Evolutionary conservation across 2,888 invertebrate genomes (phyloP), one percentile per base, ranked within the genome.

Genomic region (Parnassius mnemosyne): DNA sequence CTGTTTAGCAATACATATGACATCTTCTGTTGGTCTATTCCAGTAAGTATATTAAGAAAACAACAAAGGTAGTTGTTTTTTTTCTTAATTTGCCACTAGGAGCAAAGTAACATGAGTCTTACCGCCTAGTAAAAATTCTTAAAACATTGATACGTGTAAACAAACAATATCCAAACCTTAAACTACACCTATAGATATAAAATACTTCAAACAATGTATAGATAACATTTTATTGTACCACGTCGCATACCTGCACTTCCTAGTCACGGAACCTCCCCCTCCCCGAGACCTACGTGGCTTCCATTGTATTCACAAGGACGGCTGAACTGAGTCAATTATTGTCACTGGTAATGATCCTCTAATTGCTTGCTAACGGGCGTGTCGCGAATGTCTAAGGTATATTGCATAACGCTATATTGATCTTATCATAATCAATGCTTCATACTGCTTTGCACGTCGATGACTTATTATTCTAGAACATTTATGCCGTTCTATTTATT

Each of bases 291-390:
- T 49, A 47, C 51, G 52, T 57, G 57, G 43, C 57, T 50, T 20
- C 57, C 47, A 63, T 63, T 63, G 62, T 63, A 54, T 58, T 54
- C 57, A 44, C 57, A 49, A 42, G 47, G 61, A 52, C 61, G 57
- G 44, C 50, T 55, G 44, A 57, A 52, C 57, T 16, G 44, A 54
- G 54, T 63, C 62, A 63, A 63, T 63, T 63, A 63, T 62, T 44
- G 54, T 58, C 62, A 50, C 57, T 50, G 43, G 57, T 62, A 63
- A 63, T 63, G 58, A 63, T 53, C 58, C 49, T 42, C 58, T 59
- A 58, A 59, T 66, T 59, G 49, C 58, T 56, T 56, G 44, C 52
- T 56, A 61, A 61, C 52, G 49, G 12, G 49, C 49, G 16, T 49
- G 49, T 49, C 49, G 7, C 49, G 49, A 43, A 16, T 20, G 53